Evolutionary conservation across 2,797 vertebrate genomes (phyloP).

Genomic region (Cynodonichthys magdalenae): DNA sequence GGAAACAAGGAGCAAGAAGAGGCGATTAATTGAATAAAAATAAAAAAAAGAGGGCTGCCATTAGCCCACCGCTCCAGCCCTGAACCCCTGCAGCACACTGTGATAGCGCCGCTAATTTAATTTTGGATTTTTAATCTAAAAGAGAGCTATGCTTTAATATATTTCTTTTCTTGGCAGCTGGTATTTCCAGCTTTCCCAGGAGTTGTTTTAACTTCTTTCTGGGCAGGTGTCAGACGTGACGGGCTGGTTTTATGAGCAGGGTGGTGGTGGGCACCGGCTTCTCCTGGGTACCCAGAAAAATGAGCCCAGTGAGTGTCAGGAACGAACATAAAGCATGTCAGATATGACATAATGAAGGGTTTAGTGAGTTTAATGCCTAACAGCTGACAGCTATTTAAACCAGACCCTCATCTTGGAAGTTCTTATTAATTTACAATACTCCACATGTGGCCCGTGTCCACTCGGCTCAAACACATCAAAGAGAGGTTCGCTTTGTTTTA

Average conservation of each 20-base stretch:
- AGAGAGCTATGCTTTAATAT: slow-evolving; percentile 58
- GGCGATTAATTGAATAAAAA: slow-evolving; percentile 65
- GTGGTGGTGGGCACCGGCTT: slow-evolving; percentile 24
- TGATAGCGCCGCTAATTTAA: slow-evolving; percentile 74
- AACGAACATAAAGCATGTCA: slow-evolving; percentile 32
- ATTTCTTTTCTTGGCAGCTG: slow-evolving; percentile 58
- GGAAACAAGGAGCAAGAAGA: slow-evolving; percentile 47
- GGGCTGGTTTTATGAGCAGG: slow-evolving; percentile 40
- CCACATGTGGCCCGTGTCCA: slow-evolving; percentile 17
- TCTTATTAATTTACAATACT: slow-evolving; percentile 31
- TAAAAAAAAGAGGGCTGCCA: slow-evolving; percentile 59
- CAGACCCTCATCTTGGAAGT: slow-evolving; percentile 37
- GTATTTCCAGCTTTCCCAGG: slow-evolving; percentile 51
- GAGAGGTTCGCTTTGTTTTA: slow-evolving; percentile 5
- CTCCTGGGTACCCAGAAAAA: slow-evolving; percentile 30
- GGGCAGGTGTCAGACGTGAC: slow-evolving; percentile 67
- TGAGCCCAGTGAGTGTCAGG: slow-evolving; percentile 33
- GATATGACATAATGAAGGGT: slow-evolving; percentile 16
- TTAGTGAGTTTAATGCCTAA: slow-evolving; percentile 47
- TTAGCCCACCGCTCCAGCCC: slow-evolving; percentile 43
- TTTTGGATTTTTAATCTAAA: slow-evolving; percentile 75
- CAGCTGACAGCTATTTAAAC: slow-evolving; percentile 63
- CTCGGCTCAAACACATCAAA: slow-evolving; percentile 25
- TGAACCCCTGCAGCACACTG: slow-evolving; percentile 23
- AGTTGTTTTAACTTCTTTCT: slow-evolving; percentile 71